Conservation (phyloP, 2,797 vertebrate species). For the Cephalopachus bancanus region DNA sequence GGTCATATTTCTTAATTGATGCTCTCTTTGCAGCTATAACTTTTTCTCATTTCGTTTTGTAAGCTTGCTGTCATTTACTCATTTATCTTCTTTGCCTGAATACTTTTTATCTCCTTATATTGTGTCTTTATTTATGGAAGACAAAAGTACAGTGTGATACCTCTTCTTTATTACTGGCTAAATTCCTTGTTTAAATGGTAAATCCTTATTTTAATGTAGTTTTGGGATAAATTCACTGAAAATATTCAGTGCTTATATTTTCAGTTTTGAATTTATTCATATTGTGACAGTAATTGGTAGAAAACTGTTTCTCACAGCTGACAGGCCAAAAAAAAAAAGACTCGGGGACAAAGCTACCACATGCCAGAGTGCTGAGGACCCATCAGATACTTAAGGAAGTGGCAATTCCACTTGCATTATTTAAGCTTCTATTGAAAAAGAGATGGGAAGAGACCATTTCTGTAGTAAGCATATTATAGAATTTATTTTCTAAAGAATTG, state of each 20-base stretch:
- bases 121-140: conserved; percentile 85
- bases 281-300: conserved; percentile 87
- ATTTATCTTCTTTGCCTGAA: conserved; percentile 83
- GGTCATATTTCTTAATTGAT: conserved; percentile 80
- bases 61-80: conserved; percentile 78
- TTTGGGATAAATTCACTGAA: conserved; percentile 82
- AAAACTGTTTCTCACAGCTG: conserved; percentile 85
- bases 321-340: conserved; percentile 73
- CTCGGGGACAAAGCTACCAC: conserved; percentile 76
- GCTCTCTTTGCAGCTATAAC: conserved; percentile 78
- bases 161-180: conserved; percentile 78
- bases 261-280: conserved; percentile 84
- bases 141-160: conserved; percentile 73
- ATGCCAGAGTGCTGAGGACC: conserved; percentile 75
- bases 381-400: conserved; percentile 78
- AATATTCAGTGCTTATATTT: conserved; percentile 85
- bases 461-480: conserved; percentile 69
- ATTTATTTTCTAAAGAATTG: conserved; percentile 60
- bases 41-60: conserved; percentile 79
- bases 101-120: conserved; percentile 78
- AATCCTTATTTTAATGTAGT: conserved; percentile 81
- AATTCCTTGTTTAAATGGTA: conserved; percentile 77
- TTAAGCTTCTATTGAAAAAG: conserved; percentile 77
- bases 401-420: conserved; percentile 78
- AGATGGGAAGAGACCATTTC: conserved; percentile 58